Conservation (phyloP, 2,888 invertebrate species). For the Sinohyriopsis cumingii region DNA sequence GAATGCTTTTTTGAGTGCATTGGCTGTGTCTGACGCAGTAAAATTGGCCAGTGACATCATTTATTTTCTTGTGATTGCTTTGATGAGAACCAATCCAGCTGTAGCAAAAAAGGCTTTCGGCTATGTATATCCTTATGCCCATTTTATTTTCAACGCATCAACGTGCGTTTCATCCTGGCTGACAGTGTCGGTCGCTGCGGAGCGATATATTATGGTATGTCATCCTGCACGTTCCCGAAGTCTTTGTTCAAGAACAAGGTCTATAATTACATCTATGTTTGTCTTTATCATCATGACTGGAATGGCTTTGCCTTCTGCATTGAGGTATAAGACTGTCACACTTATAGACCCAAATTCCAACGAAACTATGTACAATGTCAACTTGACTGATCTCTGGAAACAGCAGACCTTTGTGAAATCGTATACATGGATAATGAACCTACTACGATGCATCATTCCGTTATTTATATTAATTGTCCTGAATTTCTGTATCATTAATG, state of each 20-base stretch:
- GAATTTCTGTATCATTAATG: constrained; percentile 54
- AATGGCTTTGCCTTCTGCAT: constrained; percentile 52
- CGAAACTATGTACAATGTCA: constrained; percentile 29
- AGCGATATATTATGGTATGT: constrained; percentile 65
- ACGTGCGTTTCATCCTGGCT: constrained; percentile 65
- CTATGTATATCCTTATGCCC: constrained; percentile 64
- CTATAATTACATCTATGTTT: constrained; percentile 40
- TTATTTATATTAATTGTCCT: constrained; percentile 50
- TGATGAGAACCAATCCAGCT: constrained; percentile 40
- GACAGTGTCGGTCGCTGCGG: constrained; percentile 66
- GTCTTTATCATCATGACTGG: constrained; percentile 50
- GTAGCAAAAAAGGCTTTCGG: constrained; percentile 47
- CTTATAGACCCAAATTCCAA: constrained; percentile 24
- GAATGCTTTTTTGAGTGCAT: constrained; percentile 62
- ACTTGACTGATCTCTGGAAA: constrained; percentile 41
- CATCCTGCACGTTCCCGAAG: constrained; percentile 57
- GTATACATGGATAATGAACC: constrained; percentile 53
- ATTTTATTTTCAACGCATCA: constrained; percentile 65
- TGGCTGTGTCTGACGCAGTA: constrained; percentile 64
- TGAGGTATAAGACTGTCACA: constrained; percentile 46
- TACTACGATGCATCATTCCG: constrained; percentile 57
- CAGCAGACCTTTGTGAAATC: constrained; percentile 39
- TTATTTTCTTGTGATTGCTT: constrained; percentile 61
- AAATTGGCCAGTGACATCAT: constrained; percentile 64
- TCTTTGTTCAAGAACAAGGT: constrained; percentile 54